Evolutionary conservation across 2,113 vertebrate species (phyloP).

Genomic region (Podarcis muralis): DNA sequence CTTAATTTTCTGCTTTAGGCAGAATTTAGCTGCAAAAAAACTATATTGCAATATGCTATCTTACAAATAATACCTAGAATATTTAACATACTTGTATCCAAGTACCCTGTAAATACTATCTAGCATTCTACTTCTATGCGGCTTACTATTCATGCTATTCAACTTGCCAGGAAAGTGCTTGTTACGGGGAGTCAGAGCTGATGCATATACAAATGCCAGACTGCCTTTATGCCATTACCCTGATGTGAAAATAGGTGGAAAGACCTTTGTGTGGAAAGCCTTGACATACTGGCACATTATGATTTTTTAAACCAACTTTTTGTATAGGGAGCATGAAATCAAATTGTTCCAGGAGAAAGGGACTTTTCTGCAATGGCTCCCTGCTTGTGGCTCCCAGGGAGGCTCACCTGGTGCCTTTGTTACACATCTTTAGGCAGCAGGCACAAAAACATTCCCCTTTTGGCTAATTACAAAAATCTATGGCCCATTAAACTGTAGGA

Average conservation of each 20-base stretch:
- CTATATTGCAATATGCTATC: not conserved
- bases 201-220: not conserved
- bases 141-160: not conserved
- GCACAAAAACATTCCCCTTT: no score
- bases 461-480: no score
- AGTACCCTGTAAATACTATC: no score
- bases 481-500: no score
- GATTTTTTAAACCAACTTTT: not conserved
- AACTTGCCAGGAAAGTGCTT: not conserved
- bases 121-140: not conserved
- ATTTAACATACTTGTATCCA: not conserved
- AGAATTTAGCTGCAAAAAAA: not conserved
- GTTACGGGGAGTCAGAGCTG: not conserved
- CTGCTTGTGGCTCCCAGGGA: no score
- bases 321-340: not conserved
- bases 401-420: no score
- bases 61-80: not conserved
- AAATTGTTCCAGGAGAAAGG: not conserved
- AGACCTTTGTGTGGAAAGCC: not conserved
- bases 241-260: not conserved
- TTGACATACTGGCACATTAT: not conserved
- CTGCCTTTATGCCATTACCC: not conserved
- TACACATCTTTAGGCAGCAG: no score
- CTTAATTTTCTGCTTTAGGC: not conserved
- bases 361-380: no score